These are phyloP conservation scores for Euphydryas editha DNA, from an alignment of 2,888 invertebrate species.

Conservation along the genomic window DNA sequence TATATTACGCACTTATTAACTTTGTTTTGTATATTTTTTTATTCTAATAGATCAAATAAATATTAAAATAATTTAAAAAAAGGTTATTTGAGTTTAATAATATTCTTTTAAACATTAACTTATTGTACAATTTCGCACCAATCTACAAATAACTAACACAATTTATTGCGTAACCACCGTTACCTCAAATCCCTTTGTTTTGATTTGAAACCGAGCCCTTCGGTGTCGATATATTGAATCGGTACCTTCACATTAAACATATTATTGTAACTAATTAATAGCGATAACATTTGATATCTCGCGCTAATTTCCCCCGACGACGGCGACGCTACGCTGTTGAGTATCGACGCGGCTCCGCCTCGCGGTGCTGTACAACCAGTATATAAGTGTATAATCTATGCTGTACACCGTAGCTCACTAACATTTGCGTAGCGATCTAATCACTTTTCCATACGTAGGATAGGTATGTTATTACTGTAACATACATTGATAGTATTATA, in stretches of 20 bases:
- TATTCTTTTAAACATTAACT: too few relatives aligned
- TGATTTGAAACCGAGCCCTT: neutral
- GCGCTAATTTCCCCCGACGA: slow-evolving; percentile 14
- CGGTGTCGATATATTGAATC: slow-evolving; percentile 4
- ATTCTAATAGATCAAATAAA: too few relatives aligned
- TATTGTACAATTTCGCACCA: neutral
- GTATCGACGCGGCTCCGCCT: too few relatives aligned
- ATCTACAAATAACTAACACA: neutral
- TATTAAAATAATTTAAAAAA: too few relatives aligned
- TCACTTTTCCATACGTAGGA: neutral
- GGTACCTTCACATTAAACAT: neutral
- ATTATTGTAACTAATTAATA: neutral
- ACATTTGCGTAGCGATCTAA: neutral
- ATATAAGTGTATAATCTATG: too few relatives aligned
- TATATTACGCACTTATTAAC: too few relatives aligned
- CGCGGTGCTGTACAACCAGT: too few relatives aligned
- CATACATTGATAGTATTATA: neutral
- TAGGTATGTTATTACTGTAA: neutral
- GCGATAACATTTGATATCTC: neutral
- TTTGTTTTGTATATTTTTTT: too few relatives aligned
- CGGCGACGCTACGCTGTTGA: too few relatives aligned
- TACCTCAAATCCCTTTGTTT: neutral
- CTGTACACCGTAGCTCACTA: neutral
- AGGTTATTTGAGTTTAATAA: too few relatives aligned
- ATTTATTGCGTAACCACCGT: neutral